Conservation (phyloP, 2,113 vertebrate species). For the Lycaon pictus region DNA sequence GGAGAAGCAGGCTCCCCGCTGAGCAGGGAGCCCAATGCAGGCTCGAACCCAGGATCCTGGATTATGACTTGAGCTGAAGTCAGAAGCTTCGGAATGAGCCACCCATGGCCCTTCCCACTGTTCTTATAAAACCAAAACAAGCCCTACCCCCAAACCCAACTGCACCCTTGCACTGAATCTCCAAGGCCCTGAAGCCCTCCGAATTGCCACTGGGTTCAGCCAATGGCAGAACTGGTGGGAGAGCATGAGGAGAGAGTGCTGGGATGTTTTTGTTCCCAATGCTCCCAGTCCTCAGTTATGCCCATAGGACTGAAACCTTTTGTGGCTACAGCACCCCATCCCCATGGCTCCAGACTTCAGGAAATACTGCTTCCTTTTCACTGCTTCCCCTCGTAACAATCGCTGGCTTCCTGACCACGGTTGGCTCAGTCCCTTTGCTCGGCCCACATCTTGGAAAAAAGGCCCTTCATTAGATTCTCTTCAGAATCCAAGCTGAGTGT, state of each 20-base stretch:
- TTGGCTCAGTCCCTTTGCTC: neutral
- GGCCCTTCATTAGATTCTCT: neutral
- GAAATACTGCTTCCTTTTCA: neutral
- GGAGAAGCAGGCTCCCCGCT: neutral
- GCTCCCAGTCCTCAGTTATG: fast-evolving
- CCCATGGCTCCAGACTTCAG: neutral
- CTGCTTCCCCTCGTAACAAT: neutral
- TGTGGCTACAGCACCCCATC: neutral
- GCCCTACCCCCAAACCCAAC: neutral
- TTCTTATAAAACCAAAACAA: neutral
- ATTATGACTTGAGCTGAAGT: neutral
- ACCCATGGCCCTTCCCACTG: neutral
- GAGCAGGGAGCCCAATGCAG: neutral
- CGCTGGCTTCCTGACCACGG: neutral
- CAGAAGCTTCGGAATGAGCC: neutral
- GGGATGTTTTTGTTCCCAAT: fast-evolving
- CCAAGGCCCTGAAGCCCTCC: fast-evolving
- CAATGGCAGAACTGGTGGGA: neutral
- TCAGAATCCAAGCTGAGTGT: neutral
- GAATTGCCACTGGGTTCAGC: neutral
- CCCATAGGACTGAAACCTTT: fast-evolving
- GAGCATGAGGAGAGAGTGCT: fast-evolving
- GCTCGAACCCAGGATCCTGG: neutral
- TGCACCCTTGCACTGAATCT: neutral
- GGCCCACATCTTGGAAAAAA: neutral